Evolutionary conservation across 2,113 vertebrate species (phyloP), one percentile per base, ranked within the genome.

Genomic region (Mastomys coucha): DNA sequence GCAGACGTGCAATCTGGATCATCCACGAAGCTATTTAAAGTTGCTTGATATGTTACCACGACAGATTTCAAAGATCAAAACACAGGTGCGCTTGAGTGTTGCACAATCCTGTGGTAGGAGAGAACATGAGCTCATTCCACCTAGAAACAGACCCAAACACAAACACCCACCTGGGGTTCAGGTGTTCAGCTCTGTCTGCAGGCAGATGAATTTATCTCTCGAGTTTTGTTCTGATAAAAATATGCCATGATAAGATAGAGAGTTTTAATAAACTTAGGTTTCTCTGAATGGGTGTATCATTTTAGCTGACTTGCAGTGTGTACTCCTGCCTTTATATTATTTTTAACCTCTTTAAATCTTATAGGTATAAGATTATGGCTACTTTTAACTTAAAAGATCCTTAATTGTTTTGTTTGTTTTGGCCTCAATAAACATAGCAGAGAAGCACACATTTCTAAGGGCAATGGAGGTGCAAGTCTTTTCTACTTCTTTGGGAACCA

Each of bases 31-130:
- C 94, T 96, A 96, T 97, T 97, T 97, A 49, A 24, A 31, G 94
- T 94, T 91, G 92, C 19, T 86, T 98, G 96, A 93, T 93, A 97
- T 94, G 96, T 97, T 97, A 95, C 91, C 95, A 96, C 16, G 76
- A 93, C 91, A 97, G 97, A 97, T 53, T 58, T 94, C 56, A 91
- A 88, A 98, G 96, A 89, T 73, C 95, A 96, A 98, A 98, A 97
- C 91, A 98, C 0, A 98, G 96, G 96, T 96, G 75, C 20, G 89
- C 9, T 45, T 94, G 73, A 95, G 31, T 84, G 92, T 98, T 98
- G 95, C 97, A 75, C 95, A 97, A 97, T 77, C 89, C 96, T 97
- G 95, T 0, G 96, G 97, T 94, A 82, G 96, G 93, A 81, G 88
- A 98, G 89, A 96, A 94, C 88, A 97, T 98, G 95, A 98, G 91